These are phyloP conservation scores for Triops cancriformis DNA, from an alignment of 1,140 invertebrate species.

Conservation along the genomic window DNA sequence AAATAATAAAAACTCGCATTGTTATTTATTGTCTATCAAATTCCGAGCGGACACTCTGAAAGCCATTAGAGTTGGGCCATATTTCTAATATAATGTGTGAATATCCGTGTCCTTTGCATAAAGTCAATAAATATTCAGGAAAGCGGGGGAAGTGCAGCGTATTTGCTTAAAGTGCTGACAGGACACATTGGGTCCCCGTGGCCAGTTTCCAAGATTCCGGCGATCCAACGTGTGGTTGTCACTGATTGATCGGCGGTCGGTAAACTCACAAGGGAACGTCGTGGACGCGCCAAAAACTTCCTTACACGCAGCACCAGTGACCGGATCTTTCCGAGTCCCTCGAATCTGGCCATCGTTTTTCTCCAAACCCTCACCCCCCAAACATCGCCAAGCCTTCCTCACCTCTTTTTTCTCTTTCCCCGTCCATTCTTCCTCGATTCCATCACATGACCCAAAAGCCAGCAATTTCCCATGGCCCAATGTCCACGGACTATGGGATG, in stretches of 20 bases:
- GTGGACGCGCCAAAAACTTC: background rate
- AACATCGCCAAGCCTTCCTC: background rate
- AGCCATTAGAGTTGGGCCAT: too few species aligned
- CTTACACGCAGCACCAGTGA: background rate
- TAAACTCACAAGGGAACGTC: constrained; percentile 7
- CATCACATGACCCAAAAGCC: background rate
- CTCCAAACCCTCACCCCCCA: background rate
- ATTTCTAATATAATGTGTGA: too few species aligned
- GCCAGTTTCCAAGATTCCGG: constrained; percentile 4
- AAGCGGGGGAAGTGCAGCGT: too few species aligned
- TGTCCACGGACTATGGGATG: constrained; percentile 8
- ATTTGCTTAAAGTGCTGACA: constrained; percentile 1
- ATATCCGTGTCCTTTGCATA: too few species aligned
- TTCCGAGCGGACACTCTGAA: too few species aligned
- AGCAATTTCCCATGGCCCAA: background rate
- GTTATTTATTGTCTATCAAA: too few species aligned
- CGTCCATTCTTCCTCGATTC: background rate
- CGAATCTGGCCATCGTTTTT: background rate
- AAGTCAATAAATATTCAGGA: too few species aligned
- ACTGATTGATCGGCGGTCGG: constrained; percentile 12
- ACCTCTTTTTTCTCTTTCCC: background rate
- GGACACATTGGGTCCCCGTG: constrained; percentile 12
- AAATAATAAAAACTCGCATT: too few species aligned
- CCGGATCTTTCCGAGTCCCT: background rate
- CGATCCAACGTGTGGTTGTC: constrained; percentile 9